Conservation (phyloP, 1,140 invertebrate species). For the Platyura marginata region DNA sequence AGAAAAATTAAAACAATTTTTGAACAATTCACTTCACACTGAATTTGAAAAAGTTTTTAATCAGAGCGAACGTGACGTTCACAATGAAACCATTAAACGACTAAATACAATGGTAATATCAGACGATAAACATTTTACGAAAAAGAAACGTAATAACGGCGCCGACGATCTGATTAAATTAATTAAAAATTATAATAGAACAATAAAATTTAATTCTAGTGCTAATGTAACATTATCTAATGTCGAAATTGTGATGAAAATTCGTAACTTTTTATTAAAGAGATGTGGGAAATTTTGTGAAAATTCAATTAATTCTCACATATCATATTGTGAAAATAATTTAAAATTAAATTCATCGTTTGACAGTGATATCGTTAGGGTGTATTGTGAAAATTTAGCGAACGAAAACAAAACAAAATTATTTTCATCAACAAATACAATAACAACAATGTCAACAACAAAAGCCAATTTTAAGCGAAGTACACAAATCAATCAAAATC, state of each 20-base stretch:
- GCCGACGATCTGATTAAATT: not conserved
- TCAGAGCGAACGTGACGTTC: not conserved
- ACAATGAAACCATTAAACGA: not conserved
- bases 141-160: not conserved
- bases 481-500: not conserved
- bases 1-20: conserved; percentile 19
- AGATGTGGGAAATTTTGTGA: not conserved
- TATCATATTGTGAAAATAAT: not conserved
- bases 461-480: not conserved
- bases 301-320: not conserved
- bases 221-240: no score
- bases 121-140: no score
- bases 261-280: not conserved
- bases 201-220: no score
- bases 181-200: not conserved
- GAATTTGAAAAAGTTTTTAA: not conserved
- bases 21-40: conserved; percentile 15
- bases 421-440: not conserved
- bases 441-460: not conserved
- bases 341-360: no score
- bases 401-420: no score
- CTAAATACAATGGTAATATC: no score
- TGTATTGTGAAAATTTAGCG: no score
- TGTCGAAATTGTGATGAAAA: not conserved
- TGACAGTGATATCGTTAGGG: no score